Evolutionary conservation across 2,888 invertebrate genomes (phyloP).

Genomic region (Xestia xanthographa): DNA sequence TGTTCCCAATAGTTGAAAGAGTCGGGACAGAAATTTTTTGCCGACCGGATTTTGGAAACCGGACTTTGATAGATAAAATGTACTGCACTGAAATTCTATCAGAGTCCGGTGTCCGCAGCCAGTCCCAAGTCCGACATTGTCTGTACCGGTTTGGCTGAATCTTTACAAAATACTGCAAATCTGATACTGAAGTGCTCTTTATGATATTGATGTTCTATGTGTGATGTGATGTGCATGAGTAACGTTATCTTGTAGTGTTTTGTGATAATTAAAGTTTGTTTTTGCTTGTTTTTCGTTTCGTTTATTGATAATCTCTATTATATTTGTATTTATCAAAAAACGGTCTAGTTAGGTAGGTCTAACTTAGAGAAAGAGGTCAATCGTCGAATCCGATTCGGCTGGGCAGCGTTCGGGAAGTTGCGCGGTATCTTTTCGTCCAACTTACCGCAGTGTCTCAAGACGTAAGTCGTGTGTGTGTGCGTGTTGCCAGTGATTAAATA

Average conservation of each 20-base stretch:
- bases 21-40: not conserved
- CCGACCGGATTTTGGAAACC: not conserved
- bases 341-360: too few species aligned
- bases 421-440: too few species aligned
- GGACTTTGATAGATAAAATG: not conserved
- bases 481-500: too few species aligned
- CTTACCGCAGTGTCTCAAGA: too few species aligned
- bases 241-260: conserved; percentile 41
- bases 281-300: conserved; percentile 33
- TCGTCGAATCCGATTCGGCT: too few species aligned
- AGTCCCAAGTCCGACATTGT: not conserved
- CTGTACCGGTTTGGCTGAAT: not conserved
- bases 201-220: conserved; percentile 7
- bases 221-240: conserved; percentile 30
- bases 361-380: too few species aligned
- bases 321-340: too few species aligned
- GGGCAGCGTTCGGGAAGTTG: too few species aligned
- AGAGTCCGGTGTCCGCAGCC: not conserved
- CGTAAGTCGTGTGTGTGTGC: too few species aligned
- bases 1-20: conserved; percentile 9
- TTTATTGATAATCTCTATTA: not conserved
- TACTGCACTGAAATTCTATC: not conserved
- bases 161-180: not conserved
- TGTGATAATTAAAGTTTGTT: conserved; percentile 58
- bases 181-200: conserved; percentile 5